Base-by-base conservation (phyloP, 2,113 vertebrate species). In the Esox niger region DNA sequence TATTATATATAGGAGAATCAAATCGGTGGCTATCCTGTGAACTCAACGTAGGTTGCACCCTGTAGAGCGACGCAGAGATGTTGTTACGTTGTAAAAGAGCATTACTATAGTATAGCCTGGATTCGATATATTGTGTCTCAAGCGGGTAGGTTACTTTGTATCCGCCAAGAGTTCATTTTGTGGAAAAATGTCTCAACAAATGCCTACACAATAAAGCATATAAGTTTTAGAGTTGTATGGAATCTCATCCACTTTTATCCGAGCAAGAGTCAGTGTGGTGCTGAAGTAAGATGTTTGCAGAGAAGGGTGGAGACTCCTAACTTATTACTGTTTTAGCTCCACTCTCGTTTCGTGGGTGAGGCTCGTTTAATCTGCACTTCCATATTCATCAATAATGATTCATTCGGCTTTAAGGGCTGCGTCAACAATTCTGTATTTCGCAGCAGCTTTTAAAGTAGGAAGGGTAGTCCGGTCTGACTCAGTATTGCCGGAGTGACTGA, bases 351-450 rank as follows among this genome's bases (percentile, higher is more conserved):
- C 61, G 27, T 70, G 84, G 88, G 87, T 80, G 81, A 88, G 84
- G 88, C 85, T 65, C 43, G 57, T 20, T 57, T 43, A 68, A 62
- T 71, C 66, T 56, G 29, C 6, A 80, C 55, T 56, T 74, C 66
- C 77, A 60, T 74, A 68, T 76, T 64, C 77, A 55, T 49, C 32
- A 32, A 76, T 33, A 69, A 77, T 87, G 82, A 85, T 88, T 89
- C 90, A 90, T 78, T 69, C 61, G 79, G 72, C 66, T 65, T 71
- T 70, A 71, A 49, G 27, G 64, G 75, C 52, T 32, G 43, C 77
- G 64, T 83, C 83, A 85, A 80, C 58, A 75, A 62, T 32, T 55
- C 7, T 20, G 17, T 57, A 43, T 65, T 59, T 0, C 67, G 66
- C 64, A 70, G 32, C 31, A 21, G 68, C 57, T 27, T 87, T 85